Evolutionary conservation across 1,140 invertebrate species (phyloP).

Genomic region (Piezodorus guildinii): DNA sequence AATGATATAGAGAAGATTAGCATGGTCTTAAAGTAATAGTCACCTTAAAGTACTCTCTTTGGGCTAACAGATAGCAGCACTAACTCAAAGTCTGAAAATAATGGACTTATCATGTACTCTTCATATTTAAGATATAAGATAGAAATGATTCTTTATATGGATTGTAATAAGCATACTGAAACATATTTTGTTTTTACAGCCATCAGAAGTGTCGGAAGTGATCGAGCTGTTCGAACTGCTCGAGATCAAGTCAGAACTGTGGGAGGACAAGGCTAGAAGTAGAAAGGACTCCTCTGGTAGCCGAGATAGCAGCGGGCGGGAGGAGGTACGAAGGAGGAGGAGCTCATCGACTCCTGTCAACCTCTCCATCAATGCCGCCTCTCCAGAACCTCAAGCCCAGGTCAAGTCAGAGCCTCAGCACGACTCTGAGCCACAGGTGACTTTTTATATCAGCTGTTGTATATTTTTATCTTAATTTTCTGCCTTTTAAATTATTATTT

Average conservation of each 20-base stretch:
- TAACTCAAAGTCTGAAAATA: no score
- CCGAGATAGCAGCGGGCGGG: background rate
- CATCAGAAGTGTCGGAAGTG: slow-evolving; percentile 64
- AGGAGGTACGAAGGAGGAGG: slow-evolving; percentile 29
- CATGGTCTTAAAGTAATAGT: no score
- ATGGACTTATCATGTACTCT: no score
- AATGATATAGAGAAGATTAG: no score
- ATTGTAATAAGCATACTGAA: background rate
- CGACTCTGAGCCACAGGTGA: slow-evolving; percentile 18
- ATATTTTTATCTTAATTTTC: no score
- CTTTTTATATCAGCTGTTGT: background rate
- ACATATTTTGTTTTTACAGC: slow-evolving; percentile 42
- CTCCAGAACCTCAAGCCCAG: slow-evolving; percentile 10
- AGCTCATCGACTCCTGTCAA: slow-evolving; percentile 44
- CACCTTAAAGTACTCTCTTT: no score
- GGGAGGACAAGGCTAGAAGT: slow-evolving; percentile 32
- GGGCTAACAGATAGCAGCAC: no score
- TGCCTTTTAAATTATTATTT: background rate
- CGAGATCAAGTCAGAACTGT: slow-evolving; percentile 69
- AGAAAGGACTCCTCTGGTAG: slow-evolving; percentile 3
- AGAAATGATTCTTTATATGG: no score
- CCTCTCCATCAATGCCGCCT: slow-evolving; percentile 44
- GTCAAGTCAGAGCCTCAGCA: slow-evolving; percentile 15
- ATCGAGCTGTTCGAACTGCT: slow-evolving; percentile 67
- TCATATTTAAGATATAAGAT: no score